A percentile compares a stretch with the other conserved stretches of the same genome.
phyloP scores from a whole-genome alignment of 2,113 vertebrate species.

The Phalacrocorax brasilianus region DNA sequence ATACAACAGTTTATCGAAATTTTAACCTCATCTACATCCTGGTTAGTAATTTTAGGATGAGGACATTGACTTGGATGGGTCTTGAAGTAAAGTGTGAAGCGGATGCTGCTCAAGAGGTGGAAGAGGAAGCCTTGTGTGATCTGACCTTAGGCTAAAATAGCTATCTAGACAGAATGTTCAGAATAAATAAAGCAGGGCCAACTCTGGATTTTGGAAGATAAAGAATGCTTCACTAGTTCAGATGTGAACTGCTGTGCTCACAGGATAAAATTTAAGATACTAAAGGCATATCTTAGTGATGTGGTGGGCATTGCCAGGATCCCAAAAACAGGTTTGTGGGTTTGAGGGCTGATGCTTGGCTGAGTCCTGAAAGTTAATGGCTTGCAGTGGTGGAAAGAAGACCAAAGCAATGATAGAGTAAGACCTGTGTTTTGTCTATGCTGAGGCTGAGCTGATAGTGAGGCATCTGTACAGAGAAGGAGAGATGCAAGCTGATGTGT shows the following conservation, averaged over 20 bases:
- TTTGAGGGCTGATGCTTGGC: not conserved
- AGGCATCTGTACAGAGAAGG: rapidly evolving
- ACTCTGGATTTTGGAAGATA: not conserved
- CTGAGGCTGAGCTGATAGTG: not conserved
- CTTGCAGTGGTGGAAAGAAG: not conserved
- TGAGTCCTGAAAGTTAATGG: not conserved
- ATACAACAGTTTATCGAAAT: not conserved
- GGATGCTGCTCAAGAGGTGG: not conserved
- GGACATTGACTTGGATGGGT: not conserved
- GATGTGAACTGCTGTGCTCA: not conserved
- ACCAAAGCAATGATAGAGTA: rapidly evolving
- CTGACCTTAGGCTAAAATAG: not conserved
- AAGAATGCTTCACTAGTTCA: not conserved
- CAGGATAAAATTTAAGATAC: not conserved
- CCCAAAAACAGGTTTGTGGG: not conserved
- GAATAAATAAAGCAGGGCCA: not conserved
- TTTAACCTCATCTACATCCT: not conserved
- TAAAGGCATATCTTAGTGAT: not conserved
- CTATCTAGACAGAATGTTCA: not conserved
- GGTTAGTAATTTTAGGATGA: not conserved
- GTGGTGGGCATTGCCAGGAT: not conserved
- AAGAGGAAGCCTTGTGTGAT: not conserved
- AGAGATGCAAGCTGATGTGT: not conserved
- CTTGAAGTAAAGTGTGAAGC: not conserved
- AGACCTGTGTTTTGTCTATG: not conserved